Evolutionary conservation across 2,113 vertebrate genomes (phyloP), one percentile per base, ranked within the genome.

Genomic region (Struthio camelus): DNA sequence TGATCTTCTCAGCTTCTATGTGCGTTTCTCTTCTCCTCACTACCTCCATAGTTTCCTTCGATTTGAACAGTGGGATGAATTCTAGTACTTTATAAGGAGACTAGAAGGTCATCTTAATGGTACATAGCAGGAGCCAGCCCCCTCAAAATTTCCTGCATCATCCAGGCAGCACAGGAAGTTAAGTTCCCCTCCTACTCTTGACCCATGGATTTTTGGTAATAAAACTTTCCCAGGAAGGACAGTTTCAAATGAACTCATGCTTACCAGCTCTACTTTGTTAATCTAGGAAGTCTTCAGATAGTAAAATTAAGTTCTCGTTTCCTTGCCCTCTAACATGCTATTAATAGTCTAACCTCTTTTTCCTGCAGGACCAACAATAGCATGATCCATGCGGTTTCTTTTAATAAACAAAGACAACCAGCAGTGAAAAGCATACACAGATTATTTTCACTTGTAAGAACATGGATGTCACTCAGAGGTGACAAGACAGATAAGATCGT

Each of bases 281-380:
- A 86, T 28, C 72, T 36, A 93, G 58, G 61, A 93, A 80, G 44
- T 38, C 51, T 86, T 67, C 64, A 75, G 27, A 67, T 4, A 82
- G 71, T 25, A 83, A 80, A 95, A 92, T 72, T 32, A 80, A 89
- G 79, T 58, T 73, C 75, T 62, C 27, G 16, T 72, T 94, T 92
- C 73, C 70, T 89, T 92, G 20, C 66, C 30, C 14, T 92, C 62
- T 61, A 88, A 71, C 61, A 76, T 24, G 34, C 32, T 92, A 69
- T 53, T 79, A 88, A 81, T 22, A 20, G 51, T 14, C 38, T 82
- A 72, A 79, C 48, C 2, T 53, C 46, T 85, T 64, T 90, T 81
- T 40, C 75, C 73, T 80, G 32, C 82, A 83, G 28, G 85, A 88
- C 56, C 17, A 71, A 93, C 17, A 38, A 90, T 5, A 38, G 13